Evolutionary conservation across 2,888 invertebrate species (phyloP).

Genomic region (Drepanosiphum platanoidis): DNA sequence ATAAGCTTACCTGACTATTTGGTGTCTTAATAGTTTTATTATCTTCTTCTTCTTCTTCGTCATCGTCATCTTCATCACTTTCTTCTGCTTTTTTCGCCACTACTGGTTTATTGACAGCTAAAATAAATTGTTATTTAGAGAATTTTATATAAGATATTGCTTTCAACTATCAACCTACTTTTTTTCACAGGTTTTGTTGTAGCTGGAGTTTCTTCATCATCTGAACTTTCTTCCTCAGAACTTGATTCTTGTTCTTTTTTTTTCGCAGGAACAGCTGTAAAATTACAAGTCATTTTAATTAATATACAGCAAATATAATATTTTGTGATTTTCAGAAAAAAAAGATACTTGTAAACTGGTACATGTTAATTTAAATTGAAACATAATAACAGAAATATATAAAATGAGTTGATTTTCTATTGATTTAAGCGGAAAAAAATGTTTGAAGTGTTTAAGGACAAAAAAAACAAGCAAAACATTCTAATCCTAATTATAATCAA

Average conservation of each 20-base stretch:
- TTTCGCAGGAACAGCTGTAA: conserved; percentile 61
- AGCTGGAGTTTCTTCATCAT: conserved; percentile 62
- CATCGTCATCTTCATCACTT: conserved; percentile 63
- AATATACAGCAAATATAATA: no score
- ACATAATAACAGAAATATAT: no score
- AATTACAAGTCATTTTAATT: not conserved
- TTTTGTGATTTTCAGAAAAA: no score
- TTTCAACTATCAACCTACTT: conserved; percentile 41
- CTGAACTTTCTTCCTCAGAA: conserved; percentile 64
- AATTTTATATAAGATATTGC: not conserved
- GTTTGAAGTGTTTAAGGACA: no score
- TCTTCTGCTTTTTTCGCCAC: conserved; percentile 31
- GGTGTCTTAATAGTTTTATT: conserved; percentile 22
- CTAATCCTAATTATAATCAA: no score
- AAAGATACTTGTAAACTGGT: no score
- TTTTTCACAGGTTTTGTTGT: conserved; percentile 43
- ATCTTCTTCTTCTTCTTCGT: conserved; percentile 42
- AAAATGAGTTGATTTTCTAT: no score
- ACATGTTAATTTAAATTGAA: no score
- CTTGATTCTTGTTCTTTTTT: conserved; percentile 63
- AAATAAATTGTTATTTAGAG: not conserved
- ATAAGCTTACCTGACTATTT: conserved; percentile 28
- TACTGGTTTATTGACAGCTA: conserved; percentile 44
- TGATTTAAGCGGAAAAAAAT: no score
- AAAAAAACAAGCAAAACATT: no score